Evolutionary conservation across 2,113 vertebrate genomes (phyloP).

Genomic region (Conger conger): DNA sequence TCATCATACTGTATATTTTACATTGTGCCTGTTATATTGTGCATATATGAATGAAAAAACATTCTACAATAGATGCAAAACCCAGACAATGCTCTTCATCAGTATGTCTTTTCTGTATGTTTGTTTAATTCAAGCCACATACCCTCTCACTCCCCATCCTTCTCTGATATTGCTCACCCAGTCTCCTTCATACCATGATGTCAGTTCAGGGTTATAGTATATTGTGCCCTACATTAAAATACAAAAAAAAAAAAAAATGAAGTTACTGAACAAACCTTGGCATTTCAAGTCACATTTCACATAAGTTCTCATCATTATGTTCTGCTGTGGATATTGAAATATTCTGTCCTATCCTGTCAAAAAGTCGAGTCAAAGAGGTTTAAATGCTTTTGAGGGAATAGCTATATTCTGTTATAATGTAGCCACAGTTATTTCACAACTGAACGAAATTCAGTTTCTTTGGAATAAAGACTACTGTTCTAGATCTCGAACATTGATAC

Average conservation of each 20-base stretch:
- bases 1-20: too few species aligned
- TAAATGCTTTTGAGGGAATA: too few species aligned
- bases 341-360: neutral
- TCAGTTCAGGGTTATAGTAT: conserved; percentile 74
- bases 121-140: conserved; percentile 40
- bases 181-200: conserved; percentile 88
- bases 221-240: conserved; percentile 73
- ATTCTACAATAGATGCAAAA: neutral
- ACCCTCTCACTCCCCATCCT: conserved; percentile 84
- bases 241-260: conserved; percentile 4
- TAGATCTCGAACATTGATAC: conserved; percentile 54
- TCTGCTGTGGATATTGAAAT: too few species aligned
- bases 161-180: conserved; percentile 81
- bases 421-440: too few species aligned
- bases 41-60: too few species aligned
- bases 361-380: neutral
- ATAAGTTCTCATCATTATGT: too few species aligned
- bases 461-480: neutral
- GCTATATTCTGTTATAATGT: too few species aligned
- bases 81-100: neutral
- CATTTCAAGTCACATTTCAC: neutral
- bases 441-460: neutral
- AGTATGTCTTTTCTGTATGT: neutral
- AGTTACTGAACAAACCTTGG: neutral
- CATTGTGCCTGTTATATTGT: too few species aligned